Evolutionary conservation across 2,888 invertebrate species (phyloP), one percentile per base, ranked within the genome.

Genomic region (Parnassius orleans): DNA sequence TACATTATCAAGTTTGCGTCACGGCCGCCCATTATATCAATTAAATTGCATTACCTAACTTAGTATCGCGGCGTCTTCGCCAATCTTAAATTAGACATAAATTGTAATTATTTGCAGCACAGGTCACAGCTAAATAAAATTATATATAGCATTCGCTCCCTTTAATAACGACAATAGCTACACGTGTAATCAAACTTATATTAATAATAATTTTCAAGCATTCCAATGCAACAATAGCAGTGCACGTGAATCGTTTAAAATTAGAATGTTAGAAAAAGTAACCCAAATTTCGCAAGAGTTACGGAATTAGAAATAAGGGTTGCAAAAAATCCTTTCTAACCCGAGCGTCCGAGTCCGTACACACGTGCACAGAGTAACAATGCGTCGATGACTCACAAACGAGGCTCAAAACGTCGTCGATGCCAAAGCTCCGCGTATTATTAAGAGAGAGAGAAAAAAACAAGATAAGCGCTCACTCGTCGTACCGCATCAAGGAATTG

Each of bases 211-310:
- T 64, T 65, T 46, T 59, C 56, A 64, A 76, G 74, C 70, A 82
- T 79, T 76, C 72, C 72, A 69, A 68, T 72, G 69, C 68, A 68
- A 72, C 73, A 72, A 78, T 77, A 71, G 73, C 57, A 68, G 68
- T 78, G 77, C 80, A 81, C 80, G 80, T 81, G 79, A 74, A 73
- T 65, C 64, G 64, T 69, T 65, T 63, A 63, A 62, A 68, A 68
- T 70, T 66, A 63, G 70, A 84, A 84, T 84, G 83, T 80, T 72
- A 43, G 55, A 66, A 66, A 70, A 79, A 86, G 80, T 84, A 87
- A 89, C 88, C 86, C 86, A 89, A 89, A 89, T 86, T 86, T 86
- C 79, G 90, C 86, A 90, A 91, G 90, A 91, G 90, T 91, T 91
- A 90, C 90, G 90, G 87, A 90, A 90, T 90, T 83, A 72, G 72